Conservation (phyloP, 2,888 invertebrate genomes). For the Microplitis deprimator region DNA sequence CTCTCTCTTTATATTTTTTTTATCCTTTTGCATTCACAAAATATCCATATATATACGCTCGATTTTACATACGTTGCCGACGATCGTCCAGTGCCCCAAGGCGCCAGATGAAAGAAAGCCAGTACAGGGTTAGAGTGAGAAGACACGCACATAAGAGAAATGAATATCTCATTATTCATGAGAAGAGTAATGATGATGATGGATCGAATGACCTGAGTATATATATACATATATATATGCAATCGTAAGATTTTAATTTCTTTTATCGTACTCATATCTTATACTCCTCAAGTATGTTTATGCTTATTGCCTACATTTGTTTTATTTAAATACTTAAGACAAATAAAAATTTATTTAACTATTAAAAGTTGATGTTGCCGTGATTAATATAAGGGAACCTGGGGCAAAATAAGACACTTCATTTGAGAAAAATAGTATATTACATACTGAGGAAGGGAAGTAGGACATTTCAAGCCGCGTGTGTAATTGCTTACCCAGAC, state of each 20-base stretch:
- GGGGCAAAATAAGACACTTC: too few species aligned
- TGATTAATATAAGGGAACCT: neutral
- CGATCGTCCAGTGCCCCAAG: constrained; percentile 29
- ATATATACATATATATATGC: neutral
- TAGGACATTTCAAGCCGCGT: too few species aligned
- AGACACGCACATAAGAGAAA: constrained; percentile 21
- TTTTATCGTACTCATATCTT: neutral
- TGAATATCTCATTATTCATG: constrained; percentile 33
- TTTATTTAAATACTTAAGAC: neutral
- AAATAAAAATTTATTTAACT: neutral
- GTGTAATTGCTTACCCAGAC: too few species aligned
- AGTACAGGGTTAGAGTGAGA: constrained; percentile 20
- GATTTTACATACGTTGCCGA: constrained; percentile 35
- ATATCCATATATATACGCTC: constrained; percentile 21
- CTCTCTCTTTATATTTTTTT: neutral
- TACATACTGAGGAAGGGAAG: too few species aligned
- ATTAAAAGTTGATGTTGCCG: neutral
- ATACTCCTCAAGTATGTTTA: constrained; percentile 7
- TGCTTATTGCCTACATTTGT: constrained; percentile 3
- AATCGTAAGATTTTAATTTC: neutral
- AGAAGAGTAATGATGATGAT: constrained; percentile 38
- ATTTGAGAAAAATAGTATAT: too few species aligned
- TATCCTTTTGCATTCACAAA: constrained; percentile 3
- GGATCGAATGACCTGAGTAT: constrained; percentile 27
- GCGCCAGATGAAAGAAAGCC: constrained; percentile 32